Evolutionary conservation across 2,888 invertebrate genomes (phyloP), one percentile per base, ranked within the genome.

Genomic region (Drosophila neonasuta): DNA sequence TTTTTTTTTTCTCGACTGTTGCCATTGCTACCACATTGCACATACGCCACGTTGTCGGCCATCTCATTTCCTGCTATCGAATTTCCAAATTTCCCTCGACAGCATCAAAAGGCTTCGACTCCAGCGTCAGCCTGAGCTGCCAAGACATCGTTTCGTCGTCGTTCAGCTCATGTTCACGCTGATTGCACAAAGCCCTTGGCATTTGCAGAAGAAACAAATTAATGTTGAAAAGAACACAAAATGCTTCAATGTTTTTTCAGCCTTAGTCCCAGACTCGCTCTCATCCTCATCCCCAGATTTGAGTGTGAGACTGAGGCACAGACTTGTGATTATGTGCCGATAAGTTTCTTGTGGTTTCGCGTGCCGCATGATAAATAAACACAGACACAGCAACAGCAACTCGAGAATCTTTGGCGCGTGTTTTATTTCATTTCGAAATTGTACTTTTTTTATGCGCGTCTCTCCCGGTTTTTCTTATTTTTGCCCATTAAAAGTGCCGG

Each of bases 111-210:
- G 68, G 71, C 67, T 66, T 63, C 49, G 41, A 32, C 32, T 9
- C 32, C 10, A 32, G 32, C 32, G 9, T 32, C 10, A 10, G 32
- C 32, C 2, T 32, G 30, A 11, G 61, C 45, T 44, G 36, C 52
- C 57, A 51, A 52, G 69, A 50, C 59, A 58, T 45, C 58, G 24
- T 24, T 6, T 24, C 24, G 24, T 15, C 2, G 3, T 24, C 52
- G 49, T 41, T 51, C 56, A 55, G 49, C 62, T 63, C 64, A 42
- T 71, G 68, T 77, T 66, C 70, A 79, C 77, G 80, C 79, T 83
- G 86, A 83, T 83, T 86, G 84, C 84, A 75, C 74, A 83, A 75
- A 80, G 83, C 86, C 79, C 70, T 62, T 55, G 80, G 77, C 79
- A 73, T 68, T 71, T 77, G 65, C 66, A 68, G 73, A 71, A 75